phyloP scores from a whole-genome alignment of 2,113 vertebrate genomes.

The Dasyornis broadbenti region DNA sequence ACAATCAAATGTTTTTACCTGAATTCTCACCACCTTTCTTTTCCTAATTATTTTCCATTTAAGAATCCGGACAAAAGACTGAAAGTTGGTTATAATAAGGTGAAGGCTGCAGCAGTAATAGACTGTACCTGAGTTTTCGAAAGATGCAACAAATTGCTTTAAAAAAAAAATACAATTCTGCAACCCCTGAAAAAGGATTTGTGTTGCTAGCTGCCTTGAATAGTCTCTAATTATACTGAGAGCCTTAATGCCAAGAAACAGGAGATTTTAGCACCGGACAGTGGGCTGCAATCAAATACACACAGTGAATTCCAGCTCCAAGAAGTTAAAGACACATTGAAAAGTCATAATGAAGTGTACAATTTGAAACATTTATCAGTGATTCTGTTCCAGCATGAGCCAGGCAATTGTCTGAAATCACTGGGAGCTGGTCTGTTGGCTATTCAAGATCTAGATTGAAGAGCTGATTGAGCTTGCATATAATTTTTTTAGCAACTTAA shows the following conservation, averaged over 20 bases:
- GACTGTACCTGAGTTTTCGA: not conserved
- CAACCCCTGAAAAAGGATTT: not conserved
- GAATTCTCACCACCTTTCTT: not conserved
- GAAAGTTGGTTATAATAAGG: not conserved
- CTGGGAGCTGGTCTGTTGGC: not conserved
- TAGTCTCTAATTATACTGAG: conserved; percentile 10
- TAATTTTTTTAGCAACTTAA: not conserved
- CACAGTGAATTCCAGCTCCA: not conserved
- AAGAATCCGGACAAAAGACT: not conserved
- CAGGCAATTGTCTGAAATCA: conserved; percentile 45
- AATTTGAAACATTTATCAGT: conserved; percentile 26
- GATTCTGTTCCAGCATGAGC: conserved; percentile 18
- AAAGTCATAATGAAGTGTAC: conserved; percentile 25
- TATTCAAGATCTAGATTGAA: conserved; percentile 39
- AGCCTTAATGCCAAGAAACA: not conserved
- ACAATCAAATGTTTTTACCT: not conserved
- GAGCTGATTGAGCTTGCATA: conserved; percentile 33
- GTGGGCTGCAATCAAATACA: not conserved
- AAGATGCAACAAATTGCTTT: not conserved
- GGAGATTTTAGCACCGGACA: not conserved
- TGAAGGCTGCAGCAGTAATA: not conserved
- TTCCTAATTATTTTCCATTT: conserved; percentile 22
- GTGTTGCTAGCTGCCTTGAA: not conserved
- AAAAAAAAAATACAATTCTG: too few species aligned
- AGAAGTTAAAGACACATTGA: conserved; percentile 33